Percentiles rank a stretch among this genome's conserved stretches.
phyloP scores from a whole-genome alignment of 35 echinoderm and acorn worm species.

The Apostichopus japonicus region DNA sequence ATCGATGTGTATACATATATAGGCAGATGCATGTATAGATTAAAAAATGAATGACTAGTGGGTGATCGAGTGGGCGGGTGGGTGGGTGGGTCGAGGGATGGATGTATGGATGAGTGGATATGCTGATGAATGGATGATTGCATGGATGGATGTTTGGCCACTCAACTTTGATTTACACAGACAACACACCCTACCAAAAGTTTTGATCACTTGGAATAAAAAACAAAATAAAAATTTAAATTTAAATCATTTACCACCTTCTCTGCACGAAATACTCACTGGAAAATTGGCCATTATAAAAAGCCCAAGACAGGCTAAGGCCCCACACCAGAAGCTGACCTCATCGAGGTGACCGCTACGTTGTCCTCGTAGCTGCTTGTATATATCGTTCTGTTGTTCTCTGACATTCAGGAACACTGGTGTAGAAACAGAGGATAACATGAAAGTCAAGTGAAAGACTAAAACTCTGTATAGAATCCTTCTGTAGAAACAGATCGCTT shows the following conservation, averaged over 20 bases:
- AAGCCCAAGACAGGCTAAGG: conserved; percentile 17
- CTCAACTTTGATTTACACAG: too few relatives aligned
- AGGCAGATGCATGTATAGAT: background rate
- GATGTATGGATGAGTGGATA: background rate
- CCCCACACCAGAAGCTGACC: conserved; percentile 47
- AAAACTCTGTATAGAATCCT: background rate
- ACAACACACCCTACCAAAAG: too few relatives aligned
- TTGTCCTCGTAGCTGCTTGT: background rate
- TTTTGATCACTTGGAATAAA: background rate
- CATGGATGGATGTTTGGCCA: background rate
- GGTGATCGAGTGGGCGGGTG: background rate
- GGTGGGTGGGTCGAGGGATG: background rate
- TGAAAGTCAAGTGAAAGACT: background rate
- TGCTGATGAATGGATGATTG: background rate
- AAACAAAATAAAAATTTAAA: background rate
- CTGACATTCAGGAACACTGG: conserved; percentile 26
- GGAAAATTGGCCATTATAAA: conserved; percentile 61
- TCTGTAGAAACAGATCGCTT: too few relatives aligned
- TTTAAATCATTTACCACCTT: too few relatives aligned
- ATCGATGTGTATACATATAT: background rate
- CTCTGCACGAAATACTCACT: background rate
- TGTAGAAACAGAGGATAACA: background rate
- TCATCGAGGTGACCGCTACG: conserved; percentile 5
- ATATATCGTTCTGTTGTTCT: background rate
- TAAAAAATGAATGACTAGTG: background rate